Evolutionary conservation across 1,140 invertebrate genomes (phyloP).

Genomic region (Drosophila ambigua): DNA sequence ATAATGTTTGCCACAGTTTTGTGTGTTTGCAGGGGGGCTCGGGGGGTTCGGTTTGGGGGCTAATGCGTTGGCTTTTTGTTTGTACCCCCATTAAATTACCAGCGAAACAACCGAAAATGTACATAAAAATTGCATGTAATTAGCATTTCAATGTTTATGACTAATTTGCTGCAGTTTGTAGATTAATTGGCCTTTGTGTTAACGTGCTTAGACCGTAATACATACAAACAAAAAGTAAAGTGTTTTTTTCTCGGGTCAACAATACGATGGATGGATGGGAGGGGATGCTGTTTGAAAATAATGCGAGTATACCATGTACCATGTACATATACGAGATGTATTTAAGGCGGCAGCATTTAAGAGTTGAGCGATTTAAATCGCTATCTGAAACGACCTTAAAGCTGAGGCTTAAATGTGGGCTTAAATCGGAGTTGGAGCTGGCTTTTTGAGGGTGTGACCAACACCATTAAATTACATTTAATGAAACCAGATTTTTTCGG

Average conservation of each 20-base stretch:
- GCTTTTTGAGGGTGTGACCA: no score
- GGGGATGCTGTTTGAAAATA: conserved; percentile 27
- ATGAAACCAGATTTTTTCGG: background rate
- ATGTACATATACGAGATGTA: no score
- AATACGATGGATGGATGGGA: conserved; percentile 23
- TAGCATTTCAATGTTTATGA: conserved; percentile 79
- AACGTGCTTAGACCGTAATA: conserved; percentile 55
- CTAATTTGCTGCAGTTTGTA: conserved; percentile 72
- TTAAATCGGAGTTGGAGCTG: no score
- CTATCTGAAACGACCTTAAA: background rate
- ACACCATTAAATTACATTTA: no score
- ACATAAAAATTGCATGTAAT: conserved; percentile 69
- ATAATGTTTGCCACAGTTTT: conserved; percentile 50
- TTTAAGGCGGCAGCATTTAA: no score
- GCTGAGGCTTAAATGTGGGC: background rate
- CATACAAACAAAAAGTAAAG: conserved; percentile 30
- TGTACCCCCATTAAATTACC: conserved; percentile 58
- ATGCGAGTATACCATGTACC: conserved; percentile 46
- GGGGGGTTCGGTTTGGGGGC: background rate
- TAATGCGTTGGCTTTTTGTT: conserved; percentile 21
- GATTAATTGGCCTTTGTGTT: conserved; percentile 76
- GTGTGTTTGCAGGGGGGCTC: no score
- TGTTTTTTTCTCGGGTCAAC: conserved; percentile 13
- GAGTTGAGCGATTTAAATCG: no score
- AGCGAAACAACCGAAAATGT: conserved; percentile 48